Evolutionary conservation across 2,797 vertebrate genomes (phyloP).

Genomic region (Alectoris magna): DNA sequence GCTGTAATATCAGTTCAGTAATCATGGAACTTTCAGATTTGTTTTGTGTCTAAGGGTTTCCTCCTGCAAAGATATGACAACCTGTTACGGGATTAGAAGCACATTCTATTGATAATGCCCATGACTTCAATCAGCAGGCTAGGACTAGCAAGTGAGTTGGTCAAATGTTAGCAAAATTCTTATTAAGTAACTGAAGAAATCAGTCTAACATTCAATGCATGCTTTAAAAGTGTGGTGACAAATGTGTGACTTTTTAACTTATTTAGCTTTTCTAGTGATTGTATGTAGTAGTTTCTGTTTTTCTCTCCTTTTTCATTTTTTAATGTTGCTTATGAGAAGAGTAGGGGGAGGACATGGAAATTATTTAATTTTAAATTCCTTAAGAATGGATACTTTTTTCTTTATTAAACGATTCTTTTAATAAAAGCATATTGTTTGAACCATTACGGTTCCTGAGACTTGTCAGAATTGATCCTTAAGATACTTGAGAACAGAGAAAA

Average conservation of each 20-base stretch:
- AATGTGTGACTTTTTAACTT: not conserved
- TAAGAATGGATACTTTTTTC: not conserved
- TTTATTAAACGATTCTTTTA: not conserved
- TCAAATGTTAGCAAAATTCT: not conserved
- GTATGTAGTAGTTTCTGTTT: not conserved
- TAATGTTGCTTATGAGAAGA: not conserved
- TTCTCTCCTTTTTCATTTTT: not conserved
- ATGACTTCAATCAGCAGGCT: not conserved
- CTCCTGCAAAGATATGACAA: not conserved
- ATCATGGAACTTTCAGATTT: not conserved
- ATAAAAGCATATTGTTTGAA: not conserved
- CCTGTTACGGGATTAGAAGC: not conserved
- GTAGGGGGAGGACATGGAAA: not conserved
- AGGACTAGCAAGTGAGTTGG: not conserved
- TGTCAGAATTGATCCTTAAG: not conserved
- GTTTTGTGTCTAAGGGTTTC: not conserved
- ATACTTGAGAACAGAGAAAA: not conserved
- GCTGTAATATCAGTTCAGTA: not conserved
- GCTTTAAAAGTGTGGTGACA: not conserved
- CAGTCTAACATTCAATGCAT: not conserved
- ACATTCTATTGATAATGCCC: not conserved
- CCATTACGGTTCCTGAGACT: not conserved
- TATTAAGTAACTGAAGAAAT: not conserved
- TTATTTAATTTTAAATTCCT: not conserved
- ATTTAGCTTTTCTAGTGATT: not conserved